Evolutionary conservation across 2,113 vertebrate species (phyloP).

Genomic region (Mus musculus): DNA sequence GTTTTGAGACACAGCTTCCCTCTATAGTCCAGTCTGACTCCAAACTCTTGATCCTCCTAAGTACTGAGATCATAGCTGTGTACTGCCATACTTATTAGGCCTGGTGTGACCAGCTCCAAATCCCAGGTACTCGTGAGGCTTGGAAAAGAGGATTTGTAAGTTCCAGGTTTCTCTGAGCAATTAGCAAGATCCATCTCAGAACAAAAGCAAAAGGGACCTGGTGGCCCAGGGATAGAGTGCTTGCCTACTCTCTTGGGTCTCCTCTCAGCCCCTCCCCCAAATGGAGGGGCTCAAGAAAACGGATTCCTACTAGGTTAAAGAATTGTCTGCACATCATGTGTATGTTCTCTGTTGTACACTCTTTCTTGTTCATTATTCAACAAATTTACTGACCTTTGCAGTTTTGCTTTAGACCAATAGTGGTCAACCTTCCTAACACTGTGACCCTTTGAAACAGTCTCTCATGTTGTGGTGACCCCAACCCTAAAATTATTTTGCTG

Average conservation of each 20-base stretch:
- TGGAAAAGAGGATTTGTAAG: background rate
- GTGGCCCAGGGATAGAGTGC: background rate
- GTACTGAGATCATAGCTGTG: background rate
- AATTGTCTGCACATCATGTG: background rate
- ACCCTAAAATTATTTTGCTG: background rate
- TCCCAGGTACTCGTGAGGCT: background rate
- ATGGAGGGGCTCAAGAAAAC: background rate
- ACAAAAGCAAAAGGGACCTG: background rate
- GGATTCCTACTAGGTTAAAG: background rate
- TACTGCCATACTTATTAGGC: background rate
- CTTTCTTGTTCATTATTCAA: background rate
- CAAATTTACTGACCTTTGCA: background rate
- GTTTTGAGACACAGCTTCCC: background rate
- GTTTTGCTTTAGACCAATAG: background rate
- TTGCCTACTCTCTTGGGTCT: background rate
- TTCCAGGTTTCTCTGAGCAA: background rate
- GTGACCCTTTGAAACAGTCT: background rate
- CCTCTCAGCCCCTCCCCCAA: background rate
- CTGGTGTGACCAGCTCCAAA: background rate
- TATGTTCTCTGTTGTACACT: background rate
- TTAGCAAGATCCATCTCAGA: background rate
- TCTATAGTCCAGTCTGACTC: background rate
- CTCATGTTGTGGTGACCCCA: background rate
- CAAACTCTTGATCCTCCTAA: background rate
- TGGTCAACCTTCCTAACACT: background rate